phyloP scores from a whole-genome alignment of 2,797 vertebrate species.

The Chaetodon trifasciatus region DNA sequence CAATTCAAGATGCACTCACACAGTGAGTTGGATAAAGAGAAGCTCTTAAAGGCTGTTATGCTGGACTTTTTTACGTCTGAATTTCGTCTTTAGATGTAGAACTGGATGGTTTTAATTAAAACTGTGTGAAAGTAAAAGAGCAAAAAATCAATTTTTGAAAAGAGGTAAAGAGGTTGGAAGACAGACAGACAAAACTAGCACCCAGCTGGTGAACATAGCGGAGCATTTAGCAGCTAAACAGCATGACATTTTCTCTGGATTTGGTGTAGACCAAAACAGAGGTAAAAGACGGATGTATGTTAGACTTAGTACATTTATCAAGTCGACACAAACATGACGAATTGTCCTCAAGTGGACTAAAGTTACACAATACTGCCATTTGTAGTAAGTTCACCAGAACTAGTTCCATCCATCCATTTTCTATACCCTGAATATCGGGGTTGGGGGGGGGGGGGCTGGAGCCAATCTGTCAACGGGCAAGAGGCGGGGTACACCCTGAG shows the following conservation, averaged over 20 bases:
- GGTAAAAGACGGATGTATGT: neutral
- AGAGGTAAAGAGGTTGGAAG: neutral
- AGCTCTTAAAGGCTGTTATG: constrained; percentile 10
- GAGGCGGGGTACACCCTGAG: no score
- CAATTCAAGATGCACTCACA: neutral
- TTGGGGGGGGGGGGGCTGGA: no score
- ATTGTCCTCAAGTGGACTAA: neutral
- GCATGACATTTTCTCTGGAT: neutral
- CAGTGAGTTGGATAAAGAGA: constrained; percentile 18
- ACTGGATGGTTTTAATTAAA: constrained; percentile 8
- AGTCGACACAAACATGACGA: neutral
- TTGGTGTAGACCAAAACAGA: neutral
- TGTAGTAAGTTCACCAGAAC: neutral
- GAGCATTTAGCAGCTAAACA: constrained; percentile 7
- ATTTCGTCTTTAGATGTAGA: constrained; percentile 9
- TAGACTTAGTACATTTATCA: neutral
- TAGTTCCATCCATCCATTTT: no score
- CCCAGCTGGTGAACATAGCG: neutral
- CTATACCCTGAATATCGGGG: no score
- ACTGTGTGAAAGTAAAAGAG: constrained; percentile 18
- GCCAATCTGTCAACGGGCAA: no score
- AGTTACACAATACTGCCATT: neutral
- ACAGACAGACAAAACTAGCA: neutral
- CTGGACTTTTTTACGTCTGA: neutral
- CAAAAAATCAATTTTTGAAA: neutral